phyloP scores from a whole-genome alignment of 2,888 invertebrate species.

The Pterobdella sp. region DNA sequence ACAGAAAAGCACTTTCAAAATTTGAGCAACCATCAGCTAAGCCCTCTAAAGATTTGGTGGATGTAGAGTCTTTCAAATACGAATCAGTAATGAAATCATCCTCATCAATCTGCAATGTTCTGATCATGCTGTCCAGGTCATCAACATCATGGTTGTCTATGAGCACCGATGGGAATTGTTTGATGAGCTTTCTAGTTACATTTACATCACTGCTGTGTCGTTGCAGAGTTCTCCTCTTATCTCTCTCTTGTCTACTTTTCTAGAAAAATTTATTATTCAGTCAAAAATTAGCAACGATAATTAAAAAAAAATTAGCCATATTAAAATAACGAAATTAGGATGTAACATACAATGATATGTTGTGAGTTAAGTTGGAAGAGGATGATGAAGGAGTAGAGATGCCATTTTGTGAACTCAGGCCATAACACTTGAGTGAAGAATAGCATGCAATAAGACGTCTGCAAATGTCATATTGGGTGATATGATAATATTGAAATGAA shows the following conservation, averaged over 20 bases:
- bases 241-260: neutral
- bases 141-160: neutral
- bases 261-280: neutral
- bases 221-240: neutral
- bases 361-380: slow-evolving; percentile 63
- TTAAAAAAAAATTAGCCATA: neutral
- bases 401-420: slow-evolving; percentile 92
- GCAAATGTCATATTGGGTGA: neutral
- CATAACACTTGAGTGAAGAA: slow-evolving; percentile 83
- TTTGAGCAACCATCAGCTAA: no score
- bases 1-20: no score
- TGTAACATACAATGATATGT: slow-evolving; percentile 32
- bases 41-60: neutral
- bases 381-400: slow-evolving; percentile 74
- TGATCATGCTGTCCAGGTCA: neutral
- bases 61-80: neutral
- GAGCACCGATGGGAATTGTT: neutral
- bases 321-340: neutral
- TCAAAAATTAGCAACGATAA: neutral
- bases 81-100: neutral
- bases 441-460: slow-evolving; percentile 58
- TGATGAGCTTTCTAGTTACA: neutral
- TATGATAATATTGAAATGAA: no score
- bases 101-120: neutral
- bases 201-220: neutral